Evolutionary conservation across 1,140 invertebrate genomes (phyloP), one percentile per base, ranked within the genome.

Genomic region (Bombyx mandarina): DNA sequence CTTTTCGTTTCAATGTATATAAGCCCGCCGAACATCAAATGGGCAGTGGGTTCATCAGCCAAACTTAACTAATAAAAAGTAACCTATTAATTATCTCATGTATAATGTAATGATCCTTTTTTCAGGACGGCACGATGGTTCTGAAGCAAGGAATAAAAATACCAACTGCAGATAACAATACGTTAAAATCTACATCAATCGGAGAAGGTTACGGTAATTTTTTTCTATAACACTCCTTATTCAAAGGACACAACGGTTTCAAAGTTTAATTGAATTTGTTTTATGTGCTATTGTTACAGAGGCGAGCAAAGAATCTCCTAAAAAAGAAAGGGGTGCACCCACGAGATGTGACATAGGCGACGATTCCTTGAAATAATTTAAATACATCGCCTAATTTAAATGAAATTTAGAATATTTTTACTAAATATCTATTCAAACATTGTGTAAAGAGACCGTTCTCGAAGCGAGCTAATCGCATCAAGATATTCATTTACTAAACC

Each of bases 121-220:
- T 81, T 7, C 71, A 88, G 87, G 85, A 85, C 60, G 87, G 87
- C 43, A 86, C 83, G 1, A 88, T 88, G 85, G 82, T 88, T 12
- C 65, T 88, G 48, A 88, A 88, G 56, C 82, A 80, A 52, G 87
- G 87, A 35, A 79, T 88, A 26, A 88, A 88, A 60, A 58, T 88
- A 18, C 82, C 85, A 0, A 65, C 77, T 3, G 52, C 68, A 10
- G 77, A 79, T 43, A 43, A 66, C 0, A 35, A 58, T 6, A 52
- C 62, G 7, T 48, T 79, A 42, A 79, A 76, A 65, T 62, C 70
- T 35, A 61, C 62, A 12, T 54, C 72, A 53, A 66, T 75, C 35
- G 66, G 65, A 47, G 67, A 73, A 56, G 65, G 58, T 56, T 63
- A 60, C 73, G 22, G 43, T 54, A 60, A 58, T 47, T 45, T 10